Evolutionary conservation across 2,797 vertebrate species (phyloP).

Genomic region (Smutsia temminckii): DNA sequence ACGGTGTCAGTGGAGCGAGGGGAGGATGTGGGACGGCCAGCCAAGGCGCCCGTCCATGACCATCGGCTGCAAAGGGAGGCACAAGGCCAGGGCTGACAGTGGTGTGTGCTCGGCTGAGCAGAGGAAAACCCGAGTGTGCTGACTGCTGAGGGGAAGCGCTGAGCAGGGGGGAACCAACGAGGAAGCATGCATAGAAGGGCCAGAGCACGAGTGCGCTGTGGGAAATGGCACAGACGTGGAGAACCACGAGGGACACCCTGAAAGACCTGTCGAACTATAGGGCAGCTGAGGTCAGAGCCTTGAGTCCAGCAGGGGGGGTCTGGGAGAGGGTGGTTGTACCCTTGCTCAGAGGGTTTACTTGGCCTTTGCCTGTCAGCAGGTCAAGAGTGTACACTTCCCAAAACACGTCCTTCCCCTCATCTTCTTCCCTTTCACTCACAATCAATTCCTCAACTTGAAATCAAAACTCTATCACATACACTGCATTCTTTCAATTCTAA

Average conservation of each 20-base stretch:
- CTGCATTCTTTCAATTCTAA: not conserved
- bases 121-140: not conserved
- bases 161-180: not conserved
- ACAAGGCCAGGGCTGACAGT: not conserved
- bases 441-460: not conserved
- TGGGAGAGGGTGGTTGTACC: no score
- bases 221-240: not conserved
- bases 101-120: not conserved
- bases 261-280: rapidly evolving
- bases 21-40: not conserved
- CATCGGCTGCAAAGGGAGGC: not conserved
- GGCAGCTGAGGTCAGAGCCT: not conserved
- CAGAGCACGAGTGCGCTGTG: not conserved
- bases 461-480: rapidly evolving
- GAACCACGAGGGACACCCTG: not conserved
- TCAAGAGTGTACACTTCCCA: no score
- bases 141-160: not conserved
- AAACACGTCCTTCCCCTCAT: no score
- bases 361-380: no score
- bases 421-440: no score
- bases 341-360: no score
- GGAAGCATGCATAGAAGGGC: no score
- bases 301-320: no score
- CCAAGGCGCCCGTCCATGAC: not conserved
- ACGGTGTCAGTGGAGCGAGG: rapidly evolving